Percentiles rank a stretch among this genome's conserved stretches.
Conservation (phyloP, 2,888 invertebrate genomes). For the Heterodera filipjevi region DNA sequence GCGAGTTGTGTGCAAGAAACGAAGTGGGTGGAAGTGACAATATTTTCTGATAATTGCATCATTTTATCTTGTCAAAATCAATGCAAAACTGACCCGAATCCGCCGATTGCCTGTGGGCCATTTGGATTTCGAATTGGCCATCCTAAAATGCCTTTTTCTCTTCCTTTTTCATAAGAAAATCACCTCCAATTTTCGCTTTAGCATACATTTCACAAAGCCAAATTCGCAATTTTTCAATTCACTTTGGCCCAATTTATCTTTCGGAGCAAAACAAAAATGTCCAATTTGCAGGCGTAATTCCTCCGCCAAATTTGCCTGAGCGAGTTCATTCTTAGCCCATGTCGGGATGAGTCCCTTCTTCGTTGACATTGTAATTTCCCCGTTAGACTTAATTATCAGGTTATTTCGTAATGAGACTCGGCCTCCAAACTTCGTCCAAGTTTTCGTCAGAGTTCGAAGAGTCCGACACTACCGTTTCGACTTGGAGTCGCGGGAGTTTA, state of each 20-base stretch:
- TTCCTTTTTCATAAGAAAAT: not conserved
- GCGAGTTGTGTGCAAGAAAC: conserved; percentile 20
- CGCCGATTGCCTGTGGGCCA: not conserved
- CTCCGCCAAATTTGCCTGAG: conserved; percentile 23
- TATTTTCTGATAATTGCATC: not conserved
- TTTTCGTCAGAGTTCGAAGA: conserved; percentile 33
- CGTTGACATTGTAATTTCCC: not conserved
- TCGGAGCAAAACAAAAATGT: conserved; percentile 28
- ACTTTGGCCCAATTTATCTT: not conserved
- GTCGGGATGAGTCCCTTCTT: conserved; percentile 12
- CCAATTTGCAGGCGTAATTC: conserved; percentile 14
- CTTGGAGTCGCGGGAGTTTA: conserved; percentile 17
- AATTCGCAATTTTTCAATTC: not conserved
- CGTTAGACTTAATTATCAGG: not conserved
- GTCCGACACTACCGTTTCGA: conserved; percentile 34
- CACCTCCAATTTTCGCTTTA: conserved; percentile 1
- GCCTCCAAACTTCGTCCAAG: conserved; percentile 17
- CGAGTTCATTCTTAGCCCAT: conserved; percentile 22
- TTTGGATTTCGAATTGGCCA: conserved; percentile 4
- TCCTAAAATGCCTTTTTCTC: not conserved
- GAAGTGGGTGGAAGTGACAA: not conserved
- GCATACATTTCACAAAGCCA: not conserved
- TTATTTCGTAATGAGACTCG: not conserved
- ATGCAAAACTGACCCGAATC: not conserved
- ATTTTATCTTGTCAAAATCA: not conserved